Percentiles rank a stretch among this genome's conserved stretches.
Conservation (phyloP, 2,797 vertebrate genomes). For the Cyprinella venusta region DNA sequence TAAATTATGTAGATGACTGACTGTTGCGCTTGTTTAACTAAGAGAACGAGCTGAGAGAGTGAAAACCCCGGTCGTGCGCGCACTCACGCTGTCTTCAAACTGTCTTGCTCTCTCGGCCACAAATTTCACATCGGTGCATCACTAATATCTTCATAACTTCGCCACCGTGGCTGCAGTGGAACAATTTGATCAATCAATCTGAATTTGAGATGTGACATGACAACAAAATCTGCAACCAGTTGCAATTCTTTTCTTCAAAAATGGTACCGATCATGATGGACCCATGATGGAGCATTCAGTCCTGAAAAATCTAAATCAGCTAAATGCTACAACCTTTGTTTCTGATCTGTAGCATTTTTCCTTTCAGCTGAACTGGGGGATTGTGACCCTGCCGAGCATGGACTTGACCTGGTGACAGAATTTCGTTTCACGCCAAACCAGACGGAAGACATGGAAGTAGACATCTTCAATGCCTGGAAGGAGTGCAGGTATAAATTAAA, state of each 20-base stretch:
- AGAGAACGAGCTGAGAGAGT: no score
- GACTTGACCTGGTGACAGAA: constrained; percentile 91
- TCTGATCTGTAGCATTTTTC: constrained; percentile 31
- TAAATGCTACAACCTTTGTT: not conserved
- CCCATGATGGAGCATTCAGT: not conserved
- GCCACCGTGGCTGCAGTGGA: not conserved
- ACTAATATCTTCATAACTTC: not conserved
- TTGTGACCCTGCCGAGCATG: constrained; percentile 90
- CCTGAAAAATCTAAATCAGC: not conserved
- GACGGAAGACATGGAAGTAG: constrained; percentile 91
- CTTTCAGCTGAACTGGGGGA: constrained; percentile 92
- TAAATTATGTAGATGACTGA: no score
- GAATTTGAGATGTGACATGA: not conserved
- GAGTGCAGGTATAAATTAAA: constrained; percentile 87
- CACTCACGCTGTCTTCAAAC: no score
- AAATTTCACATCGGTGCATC: no score
- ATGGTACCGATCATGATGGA: not conserved
- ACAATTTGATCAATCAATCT: not conserved
- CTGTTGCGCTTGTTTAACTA: no score
- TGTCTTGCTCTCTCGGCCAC: no score
- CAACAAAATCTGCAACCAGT: not conserved
- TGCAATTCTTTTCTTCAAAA: not conserved
- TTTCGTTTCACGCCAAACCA: constrained; percentile 93
- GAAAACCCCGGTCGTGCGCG: no score
- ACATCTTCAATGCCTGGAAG: constrained; percentile 92